These are phyloP conservation scores for Kryptopterus vitreolus DNA, from an alignment of 2,797 vertebrate genomes.

Conservation along the genomic window DNA sequence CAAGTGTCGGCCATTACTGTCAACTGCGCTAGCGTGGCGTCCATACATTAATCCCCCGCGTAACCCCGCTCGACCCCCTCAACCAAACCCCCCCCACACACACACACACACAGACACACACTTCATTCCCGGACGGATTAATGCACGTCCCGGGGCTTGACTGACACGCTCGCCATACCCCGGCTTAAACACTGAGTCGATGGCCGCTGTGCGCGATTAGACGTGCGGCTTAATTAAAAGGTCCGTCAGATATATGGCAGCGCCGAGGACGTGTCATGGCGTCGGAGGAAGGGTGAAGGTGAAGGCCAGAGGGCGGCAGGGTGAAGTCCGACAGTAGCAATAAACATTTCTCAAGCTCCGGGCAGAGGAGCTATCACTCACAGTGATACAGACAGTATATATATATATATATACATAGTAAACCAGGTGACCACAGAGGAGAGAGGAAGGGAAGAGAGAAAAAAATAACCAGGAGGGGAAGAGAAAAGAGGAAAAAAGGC, in stretches of 20 bases:
- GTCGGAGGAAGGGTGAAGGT: conserved; percentile 45
- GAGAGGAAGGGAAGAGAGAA: conserved; percentile 19
- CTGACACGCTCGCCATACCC: conserved; percentile 75
- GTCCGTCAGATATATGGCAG: conserved; percentile 63
- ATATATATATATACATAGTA: conserved; percentile 49
- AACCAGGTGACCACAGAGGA: conserved; percentile 20
- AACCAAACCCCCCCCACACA: no score
- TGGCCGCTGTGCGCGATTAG: conserved; percentile 64
- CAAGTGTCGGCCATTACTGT: conserved; percentile 84
- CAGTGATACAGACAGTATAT: no score
- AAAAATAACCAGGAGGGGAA: conserved; percentile 22
- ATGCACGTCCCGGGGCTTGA: conserved; percentile 71
- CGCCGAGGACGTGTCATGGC: conserved; percentile 47
- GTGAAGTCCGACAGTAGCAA: conserved; percentile 49
- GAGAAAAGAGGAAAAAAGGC: conserved; percentile 45
- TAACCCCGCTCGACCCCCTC: conserved; percentile 38
- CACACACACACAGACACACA: no score
- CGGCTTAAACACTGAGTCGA: conserved; percentile 74
- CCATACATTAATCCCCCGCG: conserved; percentile 66
- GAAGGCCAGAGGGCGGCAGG: conserved; percentile 55
- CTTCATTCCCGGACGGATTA: conserved; percentile 71
- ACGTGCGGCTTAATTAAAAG: conserved; percentile 72
- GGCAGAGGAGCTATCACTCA: conserved; percentile 41
- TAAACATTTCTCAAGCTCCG: conserved; percentile 53
- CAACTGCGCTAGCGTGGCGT: conserved; percentile 62